Evolutionary conservation across 2,888 invertebrate genomes (phyloP).

Genomic region (Sinohyriopsis cumingii): DNA sequence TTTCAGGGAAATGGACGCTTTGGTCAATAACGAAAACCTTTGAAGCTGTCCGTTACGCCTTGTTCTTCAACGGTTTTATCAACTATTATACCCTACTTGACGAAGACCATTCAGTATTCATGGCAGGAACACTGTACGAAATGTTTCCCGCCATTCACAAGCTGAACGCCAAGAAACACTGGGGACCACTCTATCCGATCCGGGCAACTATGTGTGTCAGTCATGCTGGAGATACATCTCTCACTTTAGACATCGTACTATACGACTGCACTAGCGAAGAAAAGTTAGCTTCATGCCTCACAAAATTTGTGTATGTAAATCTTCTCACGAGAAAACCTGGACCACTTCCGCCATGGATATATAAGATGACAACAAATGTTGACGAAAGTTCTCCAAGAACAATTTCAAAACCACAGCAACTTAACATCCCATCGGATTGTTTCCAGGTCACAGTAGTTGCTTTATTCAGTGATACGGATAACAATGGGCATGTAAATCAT

Average conservation of each 20-base stretch:
- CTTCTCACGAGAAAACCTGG: conserved; percentile 26
- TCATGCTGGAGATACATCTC: conserved; percentile 27
- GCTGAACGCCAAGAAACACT: conserved; percentile 19
- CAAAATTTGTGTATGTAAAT: conserved; percentile 36
- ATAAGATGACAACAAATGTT: conserved; percentile 2
- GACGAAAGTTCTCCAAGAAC: too few species aligned
- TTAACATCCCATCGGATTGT: conserved; percentile 17
- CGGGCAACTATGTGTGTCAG: conserved; percentile 17
- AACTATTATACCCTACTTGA: conserved; percentile 25
- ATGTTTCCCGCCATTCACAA: conserved; percentile 1
- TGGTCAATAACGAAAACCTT: conserved; percentile 34
- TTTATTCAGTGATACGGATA: conserved; percentile 31
- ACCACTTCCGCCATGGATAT: conserved; percentile 28
- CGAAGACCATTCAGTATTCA: conserved; percentile 32
- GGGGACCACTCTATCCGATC: conserved; percentile 28
- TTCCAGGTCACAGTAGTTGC: conserved; percentile 18
- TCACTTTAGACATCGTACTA: conserved; percentile 22
- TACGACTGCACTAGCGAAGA: conserved; percentile 15
- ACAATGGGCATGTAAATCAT: conserved; percentile 36
- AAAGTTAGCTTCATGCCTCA: conserved; percentile 11
- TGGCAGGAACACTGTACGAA: conserved; percentile 27
- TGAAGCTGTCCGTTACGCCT: conserved; percentile 30
- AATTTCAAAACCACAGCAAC: conserved; percentile 7
- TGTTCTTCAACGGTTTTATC: conserved; percentile 24
- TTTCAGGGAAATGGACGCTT: conserved; percentile 36